Evolutionary conservation across 2,888 invertebrate species (phyloP), one percentile per base, ranked within the genome.

Genomic region (Stramonita haemastoma): DNA sequence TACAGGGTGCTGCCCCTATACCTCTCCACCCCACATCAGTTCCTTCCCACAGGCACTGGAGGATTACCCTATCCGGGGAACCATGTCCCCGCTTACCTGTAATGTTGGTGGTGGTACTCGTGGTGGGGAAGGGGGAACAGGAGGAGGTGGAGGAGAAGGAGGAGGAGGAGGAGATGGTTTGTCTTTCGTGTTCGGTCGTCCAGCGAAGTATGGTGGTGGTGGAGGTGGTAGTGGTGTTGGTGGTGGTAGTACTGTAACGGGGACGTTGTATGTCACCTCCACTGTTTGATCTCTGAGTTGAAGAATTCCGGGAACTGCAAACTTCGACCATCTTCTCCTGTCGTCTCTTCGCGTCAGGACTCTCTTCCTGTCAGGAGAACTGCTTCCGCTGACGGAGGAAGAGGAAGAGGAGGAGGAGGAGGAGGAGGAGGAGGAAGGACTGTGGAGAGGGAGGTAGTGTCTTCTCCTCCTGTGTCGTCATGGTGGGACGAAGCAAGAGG

Each of bases 61-160:
- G 92, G 93, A 93, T 91, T 94, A 93, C 88, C 93, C 94, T n/a
- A 93, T 94, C 34, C 91, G 94, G 19, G 94, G 94, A 66, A 94
- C 94, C n/a, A 93, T 94, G 32, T 93, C 93, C 19, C 93, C 94
- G 1, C 90, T 94, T 66, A 93, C 93, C 66, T 90, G 73, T 87
- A 89, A 90, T 26, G 88, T 89, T 22, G 89, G 90, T 0, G 89
- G 88, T 32, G 77, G 77, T 19, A 32, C 34, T 34, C 34, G 36
- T 22, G 57, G 86, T n/a, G 32, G 32, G 66, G 34, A 34, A 1
- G 86, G 70, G 29, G 86, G 22, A 15, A 34, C 70, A 13, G 66
- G 26, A 13, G n/a, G 56, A 2, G 73, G 56, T 15, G 87, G 1
- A 29, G 81, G 8, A 46, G 81, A 5, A 81, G 36, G 36, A 81